phyloP scores from a whole-genome alignment of 2,797 vertebrate species.

The Hafferia zeledoni region DNA sequence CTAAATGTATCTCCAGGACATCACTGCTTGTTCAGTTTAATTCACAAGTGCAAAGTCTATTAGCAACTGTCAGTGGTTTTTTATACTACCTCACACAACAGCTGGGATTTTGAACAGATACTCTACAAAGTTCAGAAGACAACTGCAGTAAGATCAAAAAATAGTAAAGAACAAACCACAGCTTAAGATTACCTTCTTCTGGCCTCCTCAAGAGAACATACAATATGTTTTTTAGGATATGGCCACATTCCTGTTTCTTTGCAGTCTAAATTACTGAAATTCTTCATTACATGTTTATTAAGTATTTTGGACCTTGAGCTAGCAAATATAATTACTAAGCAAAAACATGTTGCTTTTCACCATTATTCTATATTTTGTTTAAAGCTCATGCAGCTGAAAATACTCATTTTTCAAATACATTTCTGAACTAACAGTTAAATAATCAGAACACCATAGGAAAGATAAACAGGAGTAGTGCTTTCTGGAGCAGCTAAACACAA shows the following conservation, averaged over 20 bases:
- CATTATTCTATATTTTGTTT: neutral
- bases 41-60: neutral
- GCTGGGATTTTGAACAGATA: neutral
- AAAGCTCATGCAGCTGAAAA: slow-evolving; percentile 19
- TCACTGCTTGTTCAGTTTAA: neutral
- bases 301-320: neutral
- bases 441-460: neutral
- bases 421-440: neutral
- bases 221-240: neutral
- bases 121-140: neutral
- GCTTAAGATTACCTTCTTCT: neutral
- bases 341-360: neutral
- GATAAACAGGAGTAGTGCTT: neutral
- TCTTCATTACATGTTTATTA: neutral
- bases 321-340: neutral
- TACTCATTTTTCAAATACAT: neutral
- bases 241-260: neutral
- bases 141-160: neutral
- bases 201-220: neutral
- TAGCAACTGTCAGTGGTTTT: neutral
- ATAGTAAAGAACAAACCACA: neutral
- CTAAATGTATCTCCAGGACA: neutral
- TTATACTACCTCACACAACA: neutral
- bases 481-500: neutral
- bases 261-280: neutral